phyloP scores from a whole-genome alignment of 2,888 invertebrate genomes.

The Dryadula phaetusa region DNA sequence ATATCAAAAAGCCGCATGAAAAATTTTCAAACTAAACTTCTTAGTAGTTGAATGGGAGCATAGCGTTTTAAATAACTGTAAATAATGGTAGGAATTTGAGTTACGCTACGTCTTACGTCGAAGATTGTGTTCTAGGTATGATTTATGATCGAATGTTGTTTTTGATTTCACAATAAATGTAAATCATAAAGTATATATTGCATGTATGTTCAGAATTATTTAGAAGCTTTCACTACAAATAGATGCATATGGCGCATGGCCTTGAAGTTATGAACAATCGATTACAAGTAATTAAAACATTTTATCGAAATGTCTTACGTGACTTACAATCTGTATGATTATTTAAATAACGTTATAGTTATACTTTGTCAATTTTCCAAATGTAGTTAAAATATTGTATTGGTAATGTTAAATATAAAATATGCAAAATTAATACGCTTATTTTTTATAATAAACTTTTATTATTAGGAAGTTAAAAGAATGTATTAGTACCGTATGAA shows the following conservation, averaged over 20 bases:
- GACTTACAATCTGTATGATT: neutral
- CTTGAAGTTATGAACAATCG: slow-evolving; percentile 5
- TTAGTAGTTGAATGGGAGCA: slow-evolving; percentile 30
- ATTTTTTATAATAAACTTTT: too few species aligned
- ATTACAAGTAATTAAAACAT: neutral
- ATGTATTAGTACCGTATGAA: too few species aligned
- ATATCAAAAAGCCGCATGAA: neutral
- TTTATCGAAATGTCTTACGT: neutral
- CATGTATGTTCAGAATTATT: slow-evolving; percentile 21
- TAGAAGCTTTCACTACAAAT: slow-evolving; percentile 22
- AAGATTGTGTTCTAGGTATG: slow-evolving; percentile 29
- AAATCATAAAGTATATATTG: slow-evolving; percentile 22
- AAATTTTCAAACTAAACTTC: slow-evolving; percentile 7
- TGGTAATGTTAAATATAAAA: too few species aligned
- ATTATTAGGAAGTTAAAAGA: too few species aligned
- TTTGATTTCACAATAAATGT: slow-evolving; percentile 33
- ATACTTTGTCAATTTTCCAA: too few species aligned
- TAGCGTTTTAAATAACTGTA: slow-evolving; percentile 35
- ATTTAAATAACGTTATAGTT: neutral
- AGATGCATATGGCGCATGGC: slow-evolving; percentile 14
- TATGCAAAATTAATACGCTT: too few species aligned
- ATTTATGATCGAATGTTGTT: slow-evolving; percentile 35
- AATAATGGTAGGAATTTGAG: slow-evolving; percentile 33
- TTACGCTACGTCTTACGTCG: slow-evolving; percentile 33
- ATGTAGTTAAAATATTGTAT: too few species aligned